A percentile compares a stretch with the other conserved stretches of the same genome.
Conservation (phyloP, 1,140 invertebrate species). For the Eciton burchellii region DNA sequence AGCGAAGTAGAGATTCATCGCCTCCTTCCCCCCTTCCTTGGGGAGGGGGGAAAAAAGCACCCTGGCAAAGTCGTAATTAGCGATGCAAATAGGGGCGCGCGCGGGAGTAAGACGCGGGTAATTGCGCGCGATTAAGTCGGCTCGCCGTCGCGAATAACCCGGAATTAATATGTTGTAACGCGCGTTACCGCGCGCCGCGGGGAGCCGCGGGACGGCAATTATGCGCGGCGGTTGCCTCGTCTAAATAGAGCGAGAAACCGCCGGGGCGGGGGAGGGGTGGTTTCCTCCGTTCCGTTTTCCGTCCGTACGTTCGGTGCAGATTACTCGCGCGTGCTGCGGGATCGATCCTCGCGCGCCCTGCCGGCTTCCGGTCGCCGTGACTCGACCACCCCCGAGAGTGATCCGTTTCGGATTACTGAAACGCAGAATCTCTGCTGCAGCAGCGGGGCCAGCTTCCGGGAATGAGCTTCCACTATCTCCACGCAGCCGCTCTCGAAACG, state of each 20-base stretch:
- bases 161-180: not conserved
- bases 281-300: no score
- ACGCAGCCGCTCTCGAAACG: no score
- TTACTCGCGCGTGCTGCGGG: no score
- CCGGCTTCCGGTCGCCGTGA: no score
- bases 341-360: no score
- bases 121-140: conserved; percentile 46
- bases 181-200: not conserved
- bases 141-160: conserved; percentile 16
- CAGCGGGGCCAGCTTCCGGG: not conserved
- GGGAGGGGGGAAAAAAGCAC: no score
- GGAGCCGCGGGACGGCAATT: not conserved
- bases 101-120: conserved; percentile 25
- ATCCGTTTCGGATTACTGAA: not conserved
- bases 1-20: conserved; percentile 44
- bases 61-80: conserved; percentile 54
- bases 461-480: not conserved
- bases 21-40: no score
- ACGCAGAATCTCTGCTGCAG: not conserved
- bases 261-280: no score
- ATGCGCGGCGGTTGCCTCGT: not conserved
- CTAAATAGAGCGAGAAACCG: not conserved
- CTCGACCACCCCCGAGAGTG: no score
- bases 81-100: conserved; percentile 52
- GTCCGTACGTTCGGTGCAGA: no score